Evolutionary conservation across 2,113 vertebrate species (phyloP).

Genomic region (Hirundichthys speculiger): DNA sequence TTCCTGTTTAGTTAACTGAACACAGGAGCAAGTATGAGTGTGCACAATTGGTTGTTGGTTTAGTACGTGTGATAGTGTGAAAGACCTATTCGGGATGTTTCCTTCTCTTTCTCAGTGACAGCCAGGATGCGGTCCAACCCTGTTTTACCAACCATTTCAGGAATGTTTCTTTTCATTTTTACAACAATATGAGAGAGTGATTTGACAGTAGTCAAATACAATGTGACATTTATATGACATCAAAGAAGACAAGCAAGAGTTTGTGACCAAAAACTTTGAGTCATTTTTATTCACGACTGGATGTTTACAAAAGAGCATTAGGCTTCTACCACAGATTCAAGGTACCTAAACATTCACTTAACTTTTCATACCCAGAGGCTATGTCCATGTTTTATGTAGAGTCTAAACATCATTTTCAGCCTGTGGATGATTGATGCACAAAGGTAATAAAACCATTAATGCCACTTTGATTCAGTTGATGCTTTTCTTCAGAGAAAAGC

Average conservation of each 20-base stretch:
- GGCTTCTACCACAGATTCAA: too few relatives aligned
- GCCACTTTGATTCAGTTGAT: neutral
- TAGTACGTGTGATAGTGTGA: neutral
- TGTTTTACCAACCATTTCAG: too few relatives aligned
- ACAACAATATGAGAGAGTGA: too few relatives aligned
- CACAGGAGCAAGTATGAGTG: neutral
- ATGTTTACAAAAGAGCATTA: too few relatives aligned
- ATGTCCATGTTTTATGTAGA: neutral
- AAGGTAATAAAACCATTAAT: neutral
- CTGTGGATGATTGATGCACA: neutral
- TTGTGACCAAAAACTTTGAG: too few relatives aligned
- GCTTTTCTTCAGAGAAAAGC: neutral
- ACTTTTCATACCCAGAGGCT: neutral
- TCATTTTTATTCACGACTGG: too few relatives aligned
- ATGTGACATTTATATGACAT: too few relatives aligned
- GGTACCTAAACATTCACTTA: neutral
- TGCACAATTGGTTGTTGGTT: neutral
- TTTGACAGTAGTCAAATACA: too few relatives aligned
- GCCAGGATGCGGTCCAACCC: too few relatives aligned
- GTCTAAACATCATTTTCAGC: neutral
- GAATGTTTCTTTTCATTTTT: too few relatives aligned
- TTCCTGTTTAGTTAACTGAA: neutral
- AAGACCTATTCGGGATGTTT: neutral
- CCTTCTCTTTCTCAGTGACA: too few relatives aligned
- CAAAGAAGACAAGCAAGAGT: too few relatives aligned